These are phyloP conservation scores for Chaitophorus viminalis DNA, from an alignment of 2,888 invertebrate species.

Conservation along the genomic window DNA sequence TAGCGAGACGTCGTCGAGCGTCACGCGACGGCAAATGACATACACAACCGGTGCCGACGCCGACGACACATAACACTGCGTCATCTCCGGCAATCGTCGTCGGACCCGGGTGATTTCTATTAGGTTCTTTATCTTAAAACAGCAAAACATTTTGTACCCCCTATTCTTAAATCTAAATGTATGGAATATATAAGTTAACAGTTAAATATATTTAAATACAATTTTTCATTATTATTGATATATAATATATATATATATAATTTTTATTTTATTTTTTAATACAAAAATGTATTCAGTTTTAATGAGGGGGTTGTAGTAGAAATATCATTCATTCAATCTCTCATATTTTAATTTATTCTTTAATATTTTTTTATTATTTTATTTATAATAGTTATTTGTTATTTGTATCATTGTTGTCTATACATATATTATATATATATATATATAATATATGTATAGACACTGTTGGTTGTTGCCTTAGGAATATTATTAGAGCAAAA, in stretches of 20 bases:
- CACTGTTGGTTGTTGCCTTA: constrained; percentile 61
- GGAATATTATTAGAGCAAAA: constrained; percentile 59
- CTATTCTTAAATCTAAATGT: constrained; percentile 27
- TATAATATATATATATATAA: constrained; percentile 27
- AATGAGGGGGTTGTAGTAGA: constrained; percentile 17
- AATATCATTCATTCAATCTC: constrained; percentile 38
- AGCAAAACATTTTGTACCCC: constrained; percentile 45
- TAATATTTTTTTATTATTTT: constrained; percentile 47
- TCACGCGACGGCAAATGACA: constrained; percentile 82
- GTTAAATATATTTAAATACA: constrained; percentile 23
- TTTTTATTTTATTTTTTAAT: constrained; percentile 9
- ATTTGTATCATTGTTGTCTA: constrained; percentile 54
- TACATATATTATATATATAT: background rate
- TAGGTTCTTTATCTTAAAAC: constrained; percentile 30
- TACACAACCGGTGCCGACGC: constrained; percentile 66
- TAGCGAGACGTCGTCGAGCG: constrained; percentile 73
- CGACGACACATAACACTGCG: constrained; percentile 64
- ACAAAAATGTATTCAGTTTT: constrained; percentile 7
- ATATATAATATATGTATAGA: background rate
- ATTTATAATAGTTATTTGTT: constrained; percentile 56
- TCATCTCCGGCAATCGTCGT: constrained; percentile 62
- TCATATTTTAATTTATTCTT: constrained; percentile 52
- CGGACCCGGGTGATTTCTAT: constrained; percentile 60
- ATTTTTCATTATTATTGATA: constrained; percentile 13
- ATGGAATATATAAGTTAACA: constrained; percentile 43